Base-by-base conservation (phyloP, 1,140 invertebrate species). In the Bombus cullumanus region DNA sequence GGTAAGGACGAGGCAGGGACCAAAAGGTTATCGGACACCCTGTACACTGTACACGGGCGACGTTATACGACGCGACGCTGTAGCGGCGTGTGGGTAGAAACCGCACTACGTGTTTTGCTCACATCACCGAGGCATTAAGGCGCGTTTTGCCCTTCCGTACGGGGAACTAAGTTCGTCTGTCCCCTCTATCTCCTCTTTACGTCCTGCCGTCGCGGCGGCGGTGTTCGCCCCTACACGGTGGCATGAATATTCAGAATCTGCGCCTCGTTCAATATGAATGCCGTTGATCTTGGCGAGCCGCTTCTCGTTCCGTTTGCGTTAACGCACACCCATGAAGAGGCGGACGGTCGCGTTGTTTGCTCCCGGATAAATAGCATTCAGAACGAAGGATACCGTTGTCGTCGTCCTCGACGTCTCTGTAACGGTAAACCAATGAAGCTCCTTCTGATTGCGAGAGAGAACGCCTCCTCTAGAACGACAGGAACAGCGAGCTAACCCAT, bases 201-300 rank as follows among this genome's bases (percentile, higher is more conserved):
- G 76, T 69, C 79, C 85, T 81, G 68, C 76, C 83, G 18, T 53
- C 5, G 47, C 47, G 83, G 34, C 85, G 82, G 62, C 81, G 81
- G 82, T 82, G 87, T 86, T 90, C 87, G 74, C 86, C 89, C 77
- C 86, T 92, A 90, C 92, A 92, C 88, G 91, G 85, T 92, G 88
- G 89, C 92, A 94, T 94, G 94, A 94, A 94, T 94, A 94, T 94
- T 94, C 93, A 94, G 91, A 90, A 93, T 91, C 92, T 89, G 93
- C 90, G 90, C 89, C 92, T 92, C 93, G 93, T 94, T 94, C 93
- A 94, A 94, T 94, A 94, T 94, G 93, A 94, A 94, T 94, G 93
- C 91, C 91, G 93, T 94, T 93, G 93, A 94, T 94, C 93, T 94
- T 93, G 91, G 92, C 92, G 91, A 91, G 91, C 87, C 87, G 90